Evolutionary conservation across 2,797 vertebrate genomes (phyloP), one percentile per base, ranked within the genome.

Genomic region (Enteromius unitaeniatus): DNA sequence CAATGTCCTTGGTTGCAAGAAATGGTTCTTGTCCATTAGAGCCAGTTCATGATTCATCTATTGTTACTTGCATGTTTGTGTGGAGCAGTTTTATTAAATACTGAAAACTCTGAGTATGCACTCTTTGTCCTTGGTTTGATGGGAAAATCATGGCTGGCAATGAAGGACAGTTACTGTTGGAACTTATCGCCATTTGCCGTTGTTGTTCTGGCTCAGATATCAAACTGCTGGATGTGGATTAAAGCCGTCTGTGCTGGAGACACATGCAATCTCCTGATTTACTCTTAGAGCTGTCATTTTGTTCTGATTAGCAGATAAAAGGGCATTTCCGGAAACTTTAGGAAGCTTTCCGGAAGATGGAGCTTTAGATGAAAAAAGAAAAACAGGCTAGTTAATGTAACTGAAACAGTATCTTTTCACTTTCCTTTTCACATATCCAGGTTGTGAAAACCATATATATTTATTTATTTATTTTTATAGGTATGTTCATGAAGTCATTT

Each of bases 121-220:
- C 15, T 26, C 19, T 82, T 75, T 51, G 81, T 82, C 72, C 70
- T 67, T 67, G 45, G 31, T 47, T 64, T 85, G 69, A 47, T 53
- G 23, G 34, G 8, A 5, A 82, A 64, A 64, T 81, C 85, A 64
- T 62, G 40, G 76, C 67, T 82, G 76, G 80, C 88, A 84, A 68
- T 75, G 78, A 58, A 75, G 88, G 78, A 86, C 84, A 89, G 89
- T 89, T 86, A 87, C 68, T 78, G 81, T 62, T n/a, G 79, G 42
- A 82, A 87, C 79, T 88, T 86, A 90, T 91, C 88, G 86, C 62
- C 14, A 64, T 84, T 87, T 80, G 60, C 81, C 78, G 58, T 82
- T 84, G 90, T 88, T 87, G 75, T 88, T 83, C 45, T 74, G 85
- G 88, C 88, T 90, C 88, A 88, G 86, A 92, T 89, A 86, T 92